Base-by-base conservation (phyloP, 2,113 vertebrate species). In the Saccopteryx bilineata region DNA sequence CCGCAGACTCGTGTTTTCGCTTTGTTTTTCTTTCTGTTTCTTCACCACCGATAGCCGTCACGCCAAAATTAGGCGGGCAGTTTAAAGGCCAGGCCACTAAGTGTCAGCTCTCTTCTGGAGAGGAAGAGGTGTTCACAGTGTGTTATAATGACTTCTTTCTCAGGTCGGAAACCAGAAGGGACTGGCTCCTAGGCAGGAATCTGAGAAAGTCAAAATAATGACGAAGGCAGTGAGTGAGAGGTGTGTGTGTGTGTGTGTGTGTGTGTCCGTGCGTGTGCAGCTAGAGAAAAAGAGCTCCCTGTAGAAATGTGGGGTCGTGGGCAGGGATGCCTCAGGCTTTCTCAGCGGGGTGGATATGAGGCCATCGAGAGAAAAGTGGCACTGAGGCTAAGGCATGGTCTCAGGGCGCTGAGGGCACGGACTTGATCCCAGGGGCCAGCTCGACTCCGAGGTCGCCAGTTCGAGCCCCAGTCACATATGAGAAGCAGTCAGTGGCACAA, bases 31-130 rank as follows among this genome's bases (percentile, higher is more conserved):
- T 82, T 78, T 63, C n/a, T 31, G 2, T 48, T 63, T 74, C 50
- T 17, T 23, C 21, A 9, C 54, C 39, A 0, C 0, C 4, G 78
- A n/a, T 79, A 54, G 26, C 75, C 83, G 86, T 82, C 50, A 75
- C 6, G 66, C 58, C n/a, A 33, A 74, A 68, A 50, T 48, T 23
- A 31, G n/a, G 58, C 2, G 24, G 50, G 26, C 48, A 11, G 50
- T 76, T 31, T 50, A 60, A 84, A 89, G 69, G n/a, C 39, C 31
- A 33, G 9, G 79, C 79, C 11, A 31, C 56, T 66, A 2, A 68
- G 21, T 23, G 28, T 68, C 82, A 28, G 1, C 95, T 97, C 69
- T 94, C 71, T 88, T 96, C 31, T 50, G 79, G 74, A 60, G 52
- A 60, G 15, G 31, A 85, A 74, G 94, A 56, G 15, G 19, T 26